phyloP scores from a whole-genome alignment of 2,113 vertebrate species.

The Petromus typicus region DNA sequence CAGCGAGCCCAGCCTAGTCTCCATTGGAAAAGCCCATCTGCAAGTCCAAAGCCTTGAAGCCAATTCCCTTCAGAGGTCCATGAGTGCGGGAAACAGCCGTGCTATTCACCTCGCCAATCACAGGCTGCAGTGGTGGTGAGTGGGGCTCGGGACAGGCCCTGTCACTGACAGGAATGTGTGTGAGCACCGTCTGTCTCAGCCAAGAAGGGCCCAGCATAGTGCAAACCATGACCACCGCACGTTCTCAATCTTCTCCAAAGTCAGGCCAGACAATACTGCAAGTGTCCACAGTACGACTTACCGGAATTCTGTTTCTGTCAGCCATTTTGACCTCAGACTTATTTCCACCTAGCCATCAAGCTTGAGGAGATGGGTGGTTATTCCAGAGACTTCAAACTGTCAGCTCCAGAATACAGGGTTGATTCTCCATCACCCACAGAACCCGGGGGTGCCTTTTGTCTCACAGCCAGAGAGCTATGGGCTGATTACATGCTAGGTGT shows the following conservation, averaged over 20 bases:
- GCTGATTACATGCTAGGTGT: rapidly evolving
- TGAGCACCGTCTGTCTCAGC: background rate
- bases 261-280: too few species aligned
- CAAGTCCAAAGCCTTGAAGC: slow-evolving; percentile 54
- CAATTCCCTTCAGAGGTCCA: rapidly evolving
- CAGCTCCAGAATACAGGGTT: rapidly evolving
- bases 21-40: slow-evolving; percentile 39
- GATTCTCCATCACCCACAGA: rapidly evolving
- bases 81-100: rapidly evolving
- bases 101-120: rapidly evolving
- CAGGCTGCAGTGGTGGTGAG: background rate
- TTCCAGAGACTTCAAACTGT: too few species aligned
- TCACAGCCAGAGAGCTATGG: rapidly evolving
- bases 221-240: rapidly evolving
- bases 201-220: rapidly evolving
- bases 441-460: rapidly evolving
- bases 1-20: background rate
- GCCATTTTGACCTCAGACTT: too few species aligned
- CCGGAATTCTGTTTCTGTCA: rapidly evolving
- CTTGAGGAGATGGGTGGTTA: rapidly evolving
- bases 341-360: too few species aligned
- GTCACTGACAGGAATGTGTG: background rate
- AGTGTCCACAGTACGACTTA: rapidly evolving
- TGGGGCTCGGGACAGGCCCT: background rate
- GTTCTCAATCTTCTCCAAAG: background rate